Evolutionary conservation across 2,888 invertebrate species (phyloP), one percentile per base, ranked within the genome.

Genomic region (Drosophila rubida): DNA sequence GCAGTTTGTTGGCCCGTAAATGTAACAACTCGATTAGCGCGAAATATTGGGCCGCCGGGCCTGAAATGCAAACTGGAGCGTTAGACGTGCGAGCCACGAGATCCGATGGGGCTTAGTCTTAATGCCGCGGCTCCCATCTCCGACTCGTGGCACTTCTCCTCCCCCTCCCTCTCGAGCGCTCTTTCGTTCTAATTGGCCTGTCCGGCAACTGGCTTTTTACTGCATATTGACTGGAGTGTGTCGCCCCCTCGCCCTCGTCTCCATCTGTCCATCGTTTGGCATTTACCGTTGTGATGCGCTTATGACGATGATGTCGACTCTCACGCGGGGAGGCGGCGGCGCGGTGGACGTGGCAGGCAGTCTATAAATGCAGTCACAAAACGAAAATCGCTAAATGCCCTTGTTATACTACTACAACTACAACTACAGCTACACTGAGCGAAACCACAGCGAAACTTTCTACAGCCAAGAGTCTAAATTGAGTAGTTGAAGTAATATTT

Each of bases 1-100:
- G 25, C 49, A 57, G 71, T 63, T 63, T 75, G 62, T 57, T 69
- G 64, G 64, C 79, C 71, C 71, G 75, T 80, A 86, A 84, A 84
- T 88, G 84, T 84, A 88, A 84, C 84, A 84, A 84, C 88, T 84
- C 88, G 84, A 84, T 84, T 84, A 84, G 87, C 87, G 84, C 84
- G 74, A 88, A 84, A 75, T 78, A 83, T 83, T 82, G 54, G 60
- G 27, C 55, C 69, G 68, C 45, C 39, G 45, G 59, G 80, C 57
- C 62, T 54, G 1, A 30, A 63, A 65, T 66, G 68, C 70, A 59
- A 86, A 83, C 80, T 83, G 66, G 79, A 82, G 86, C 78, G 74
- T 78, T 78, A 74, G 78, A 60, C 14, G 48, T 9, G 27, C 11
- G n/a, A 14, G 51, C 19, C 27, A 7, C 16, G 42, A 35, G 19